A percentile compares a stretch with the other conserved stretches of the same genome.
Evolutionary conservation across 2,797 vertebrate species (phyloP).

Genomic region (Rhynchonycteris naso): DNA sequence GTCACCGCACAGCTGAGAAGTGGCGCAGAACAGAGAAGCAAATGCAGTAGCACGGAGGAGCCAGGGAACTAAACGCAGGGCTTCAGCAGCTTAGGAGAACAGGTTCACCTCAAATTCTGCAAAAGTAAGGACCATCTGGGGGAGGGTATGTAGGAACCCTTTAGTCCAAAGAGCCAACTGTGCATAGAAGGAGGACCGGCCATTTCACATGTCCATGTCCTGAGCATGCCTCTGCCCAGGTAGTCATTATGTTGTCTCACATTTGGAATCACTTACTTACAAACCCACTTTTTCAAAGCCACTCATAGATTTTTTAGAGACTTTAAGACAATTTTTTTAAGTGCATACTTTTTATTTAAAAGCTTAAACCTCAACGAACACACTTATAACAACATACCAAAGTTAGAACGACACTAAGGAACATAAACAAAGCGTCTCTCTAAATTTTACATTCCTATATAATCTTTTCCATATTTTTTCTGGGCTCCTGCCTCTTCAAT

Average conservation of each 20-base stretch:
- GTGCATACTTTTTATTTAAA: not conserved
- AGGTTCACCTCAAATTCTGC: not conserved
- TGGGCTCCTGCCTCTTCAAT: not conserved
- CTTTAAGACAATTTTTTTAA: not conserved
- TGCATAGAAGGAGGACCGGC: rapidly evolving
- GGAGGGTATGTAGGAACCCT: rapidly evolving
- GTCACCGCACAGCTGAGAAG: constrained; percentile 62
- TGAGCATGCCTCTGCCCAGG: not conserved
- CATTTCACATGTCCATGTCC: rapidly evolving
- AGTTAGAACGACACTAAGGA: not conserved
- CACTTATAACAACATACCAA: not conserved
- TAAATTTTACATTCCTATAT: not conserved
- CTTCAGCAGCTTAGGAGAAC: not conserved
- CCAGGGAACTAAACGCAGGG: not conserved
- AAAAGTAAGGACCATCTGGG: not conserved
- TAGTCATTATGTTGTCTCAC: not conserved
- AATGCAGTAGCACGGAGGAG: not conserved
- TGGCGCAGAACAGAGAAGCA: not conserved
- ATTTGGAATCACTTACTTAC: not conserved
- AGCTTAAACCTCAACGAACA: not conserved
- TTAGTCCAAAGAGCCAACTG: not conserved
- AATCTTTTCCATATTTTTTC: not conserved
- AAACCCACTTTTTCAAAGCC: not conserved
- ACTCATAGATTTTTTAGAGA: not conserved
- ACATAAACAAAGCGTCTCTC: not conserved